These are phyloP conservation scores for Drosophila austrosaltans DNA, from an alignment of 2,888 invertebrate species.

Conservation along the genomic window DNA sequence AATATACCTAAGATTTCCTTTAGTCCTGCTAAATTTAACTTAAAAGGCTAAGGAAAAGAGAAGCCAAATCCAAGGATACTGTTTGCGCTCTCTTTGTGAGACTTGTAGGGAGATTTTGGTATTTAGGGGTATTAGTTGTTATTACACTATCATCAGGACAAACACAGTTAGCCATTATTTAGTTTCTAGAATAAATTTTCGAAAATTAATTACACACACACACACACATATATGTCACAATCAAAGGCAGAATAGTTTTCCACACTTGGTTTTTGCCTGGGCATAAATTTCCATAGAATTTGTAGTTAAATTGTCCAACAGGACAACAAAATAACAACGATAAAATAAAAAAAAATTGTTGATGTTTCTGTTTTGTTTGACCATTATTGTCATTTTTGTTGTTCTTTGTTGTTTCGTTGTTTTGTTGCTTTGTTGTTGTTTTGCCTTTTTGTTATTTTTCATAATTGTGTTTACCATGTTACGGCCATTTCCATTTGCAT, in stretches of 20 bases:
- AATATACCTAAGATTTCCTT: not conserved
- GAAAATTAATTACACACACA: slow-evolving; percentile 7
- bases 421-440: slow-evolving; percentile 9
- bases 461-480: slow-evolving; percentile 16
- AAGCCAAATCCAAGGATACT: not conserved
- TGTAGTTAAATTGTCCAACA: slow-evolving; percentile 7
- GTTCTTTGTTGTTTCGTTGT: slow-evolving; percentile 12
- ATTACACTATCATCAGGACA: slow-evolving; percentile 2
- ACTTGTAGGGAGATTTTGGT: not conserved
- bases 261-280: not conserved
- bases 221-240: not conserved
- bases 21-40: not conserved
- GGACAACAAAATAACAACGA: not conserved
- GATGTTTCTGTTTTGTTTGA: slow-evolving; percentile 7
- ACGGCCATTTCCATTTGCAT: slow-evolving; percentile 13
- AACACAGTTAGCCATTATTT: slow-evolving; percentile 2
- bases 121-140: slow-evolving; percentile 7
- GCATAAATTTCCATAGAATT: slow-evolving; percentile 10
- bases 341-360: not conserved
- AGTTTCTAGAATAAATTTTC: slow-evolving; percentile 5
- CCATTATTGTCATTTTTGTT: slow-evolving; percentile 16
- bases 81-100: not conserved
- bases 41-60: not conserved
- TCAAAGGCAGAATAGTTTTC: not conserved
- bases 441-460: slow-evolving; percentile 5